Evolutionary conservation across 2,888 invertebrate genomes (phyloP), one percentile per base, ranked within the genome.

Genomic region (Parnassius smintheus): DNA sequence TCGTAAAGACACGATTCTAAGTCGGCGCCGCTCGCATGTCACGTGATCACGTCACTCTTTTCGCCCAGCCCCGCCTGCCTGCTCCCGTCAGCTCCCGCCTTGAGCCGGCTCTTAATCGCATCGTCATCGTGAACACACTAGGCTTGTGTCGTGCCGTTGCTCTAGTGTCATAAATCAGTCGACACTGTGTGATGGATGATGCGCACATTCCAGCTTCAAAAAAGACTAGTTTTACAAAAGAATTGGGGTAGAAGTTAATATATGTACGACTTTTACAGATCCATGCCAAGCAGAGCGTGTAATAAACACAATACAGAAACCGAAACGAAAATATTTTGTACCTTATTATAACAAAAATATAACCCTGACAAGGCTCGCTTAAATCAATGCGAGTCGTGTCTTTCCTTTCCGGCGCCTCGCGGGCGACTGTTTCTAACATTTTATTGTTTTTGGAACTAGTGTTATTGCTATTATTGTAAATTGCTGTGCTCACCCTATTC

Each of bases 91-190:
- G 69, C 69, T 68, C 68, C 65, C 50, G 54, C 67, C 69, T 72
- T 74, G 71, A 72, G 68, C 67, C 66, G 74, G 74, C 76, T 75
- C 75, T 77, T 85, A 85, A 85, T 86, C 82, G 86, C 86, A 75
- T 79, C 83, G 88, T 88, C 88, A 88, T 88, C 83, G 81, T 82
- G 77, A 80, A 76, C 80, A 83, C 82, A 82, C 83, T 82, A 75
- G 82, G 79, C 80, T 79, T 74, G 77, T 79, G 85, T 86, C 86
- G 81, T 82, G 77, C 75, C 81, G 78, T 77, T 79, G 77, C 82
- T 78, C 78, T 78, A 69, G 78, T 78, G 80, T 84, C 86, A 88
- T 90, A 88, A 89, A 91, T 91, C 89, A 89, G 88, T 83, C 84
- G 83, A 64, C 64, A 13, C 49, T 18, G 12, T 42, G 50, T 62